Conservation (phyloP, 2,888 invertebrate species). For the Melipona bicolor region DNA sequence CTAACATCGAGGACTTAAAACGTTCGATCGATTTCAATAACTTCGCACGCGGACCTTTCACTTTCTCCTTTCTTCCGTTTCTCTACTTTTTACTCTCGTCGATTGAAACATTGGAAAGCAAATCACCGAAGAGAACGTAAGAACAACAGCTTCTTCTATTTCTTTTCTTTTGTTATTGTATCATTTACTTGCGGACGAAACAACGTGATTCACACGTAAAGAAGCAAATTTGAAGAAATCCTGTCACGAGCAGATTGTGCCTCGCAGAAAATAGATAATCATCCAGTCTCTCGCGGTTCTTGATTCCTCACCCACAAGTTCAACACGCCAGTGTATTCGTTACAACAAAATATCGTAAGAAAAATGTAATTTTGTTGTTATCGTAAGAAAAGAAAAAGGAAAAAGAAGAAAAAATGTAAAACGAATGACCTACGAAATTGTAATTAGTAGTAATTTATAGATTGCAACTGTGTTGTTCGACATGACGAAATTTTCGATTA, state of each 20-base stretch:
- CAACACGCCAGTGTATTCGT: constrained; percentile 75
- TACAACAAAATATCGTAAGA: constrained; percentile 68
- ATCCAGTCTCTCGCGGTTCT: constrained; percentile 65
- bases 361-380: constrained; percentile 64
- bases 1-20: not conserved
- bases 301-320: constrained; percentile 68
- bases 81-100: too few relatives aligned
- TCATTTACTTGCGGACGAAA: not conserved
- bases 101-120: not conserved
- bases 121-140: not conserved
- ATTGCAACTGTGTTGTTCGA: constrained; percentile 37
- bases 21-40: constrained; percentile 18
- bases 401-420: constrained; percentile 14
- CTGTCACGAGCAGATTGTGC: constrained; percentile 65
- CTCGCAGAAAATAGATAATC: constrained; percentile 69
- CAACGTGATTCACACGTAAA: not conserved
- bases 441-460: constrained; percentile 40
- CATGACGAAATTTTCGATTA: constrained; percentile 48
- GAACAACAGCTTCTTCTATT: not conserved
- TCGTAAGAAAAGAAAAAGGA: not conserved
- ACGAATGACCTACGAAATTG: not conserved
- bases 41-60: not conserved
- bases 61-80: not conserved
- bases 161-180: too few relatives aligned
- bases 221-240: not conserved